Evolutionary conservation across 2,888 invertebrate species (phyloP), one percentile per base, ranked within the genome.

Genomic region (Acleris holmiana): DNA sequence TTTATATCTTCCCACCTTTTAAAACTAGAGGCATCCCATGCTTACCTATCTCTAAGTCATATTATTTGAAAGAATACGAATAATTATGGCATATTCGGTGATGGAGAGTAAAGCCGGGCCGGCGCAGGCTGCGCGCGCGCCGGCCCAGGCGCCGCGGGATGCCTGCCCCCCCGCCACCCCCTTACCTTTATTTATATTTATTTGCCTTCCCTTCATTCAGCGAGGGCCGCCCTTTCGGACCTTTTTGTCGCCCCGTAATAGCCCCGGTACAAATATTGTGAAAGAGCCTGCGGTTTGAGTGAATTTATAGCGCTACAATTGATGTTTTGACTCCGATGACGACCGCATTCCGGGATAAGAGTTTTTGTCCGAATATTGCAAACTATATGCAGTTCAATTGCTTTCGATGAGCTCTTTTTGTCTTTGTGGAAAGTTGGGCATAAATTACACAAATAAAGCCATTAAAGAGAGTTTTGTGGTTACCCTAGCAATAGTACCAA

Each of bases 151-250:
- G 84, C 86, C 84, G 83, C 85, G 82, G 85, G 86, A 78, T 71
- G 77, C 69, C 73, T 75, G 74, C 74, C 73, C 74, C 74, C 79
- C 76, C 76, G 62, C 80, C 75, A 77, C 82, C 76, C 84, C 86
- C 81, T 86, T 82, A 84, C 87, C 89, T 91, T 91, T 91, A 92
- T 91, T 92, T 91, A 91, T 92, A 90, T 91, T 92, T 92, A 92
- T 92, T 92, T 92, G 91, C 91, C 91, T 91, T 90, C 91, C 90
- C 89, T 91, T 91, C 91, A 91, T 91, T 91, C 90, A 91, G 85
- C 84, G 83, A 86, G 86, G 82, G 87, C 89, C 90, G 91, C 89
- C 92, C 88, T 90, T 91, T 91, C 90, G 89, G 91, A 85, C 87
- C 85, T 90, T 92, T 92, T 91, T 91, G 91, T 87, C 89, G 85